Evolutionary conservation across 1,140 invertebrate species (phyloP).

Genomic region (Lordiphosa stackelbergi): DNA sequence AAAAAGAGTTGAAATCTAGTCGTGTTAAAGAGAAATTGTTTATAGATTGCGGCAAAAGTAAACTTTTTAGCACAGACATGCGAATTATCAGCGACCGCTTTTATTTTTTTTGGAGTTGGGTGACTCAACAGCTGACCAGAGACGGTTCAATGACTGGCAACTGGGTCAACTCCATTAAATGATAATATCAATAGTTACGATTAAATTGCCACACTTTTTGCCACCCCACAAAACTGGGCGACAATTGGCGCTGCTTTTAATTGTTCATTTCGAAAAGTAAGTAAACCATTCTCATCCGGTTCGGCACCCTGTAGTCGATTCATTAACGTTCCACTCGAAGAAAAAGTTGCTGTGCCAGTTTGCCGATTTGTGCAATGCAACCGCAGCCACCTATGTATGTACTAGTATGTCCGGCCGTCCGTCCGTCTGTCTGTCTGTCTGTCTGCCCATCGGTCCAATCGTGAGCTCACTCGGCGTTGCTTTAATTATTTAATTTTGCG

Average conservation of each 20-base stretch:
- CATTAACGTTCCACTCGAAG: conserved; percentile 68
- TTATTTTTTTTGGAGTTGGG: conserved; percentile 13
- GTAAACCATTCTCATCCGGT: conserved; percentile 68
- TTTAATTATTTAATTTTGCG: conserved; percentile 75
- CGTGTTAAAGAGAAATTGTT: conserved; percentile 50
- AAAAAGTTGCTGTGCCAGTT: conserved; percentile 76
- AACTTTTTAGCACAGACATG: conserved; percentile 58
- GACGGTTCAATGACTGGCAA: conserved; percentile 50
- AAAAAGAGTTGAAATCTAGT: conserved; percentile 20
- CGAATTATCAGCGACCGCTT: conserved; percentile 40
- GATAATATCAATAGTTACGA: conserved; percentile 60
- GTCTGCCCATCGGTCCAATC: conserved; percentile 15
- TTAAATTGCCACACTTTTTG: conserved; percentile 13
- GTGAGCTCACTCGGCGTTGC: conserved; percentile 29
- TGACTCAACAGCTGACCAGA: conserved; percentile 19
- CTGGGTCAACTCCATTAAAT: conserved; percentile 54
- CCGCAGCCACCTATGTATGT: conserved; percentile 14
- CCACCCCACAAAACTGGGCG: conserved; percentile 52
- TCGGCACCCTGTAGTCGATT: conserved; percentile 60
- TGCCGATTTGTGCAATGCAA: conserved; percentile 48
- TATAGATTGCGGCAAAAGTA: conserved; percentile 12
- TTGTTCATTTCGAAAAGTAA: conserved; percentile 49
- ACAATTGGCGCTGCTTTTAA: conserved; percentile 65
- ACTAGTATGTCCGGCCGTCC: conserved; percentile 9
- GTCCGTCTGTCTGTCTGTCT: conserved; percentile 3